These are phyloP conservation scores for Lepeophtheirus salmonis DNA, from an alignment of 1,140 invertebrate genomes.

Conservation along the genomic window DNA sequence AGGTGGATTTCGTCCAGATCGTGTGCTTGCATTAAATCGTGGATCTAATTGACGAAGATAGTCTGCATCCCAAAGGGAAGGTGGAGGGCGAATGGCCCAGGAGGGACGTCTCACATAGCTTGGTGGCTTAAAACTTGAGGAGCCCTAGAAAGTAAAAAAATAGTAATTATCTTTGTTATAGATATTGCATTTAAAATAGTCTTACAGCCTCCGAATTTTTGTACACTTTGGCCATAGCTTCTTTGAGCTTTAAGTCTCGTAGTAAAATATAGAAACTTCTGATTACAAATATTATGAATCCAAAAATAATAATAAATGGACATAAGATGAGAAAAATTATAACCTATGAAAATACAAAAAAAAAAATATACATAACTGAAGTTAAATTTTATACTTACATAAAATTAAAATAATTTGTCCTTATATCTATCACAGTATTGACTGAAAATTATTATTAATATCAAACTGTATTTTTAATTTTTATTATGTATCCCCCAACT, in stretches of 20 bases:
- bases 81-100: neutral
- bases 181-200: neutral
- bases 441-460: too few species aligned
- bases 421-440: too few species aligned
- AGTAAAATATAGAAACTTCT: neutral
- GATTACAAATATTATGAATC: neutral
- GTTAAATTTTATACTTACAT: too few species aligned
- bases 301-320: neutral
- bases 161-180: neutral
- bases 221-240: neutral
- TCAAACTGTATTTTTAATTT: too few species aligned
- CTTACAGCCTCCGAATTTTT: neutral
- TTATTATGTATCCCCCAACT: too few species aligned
- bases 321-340: neutral
- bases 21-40: neutral
- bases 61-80: neutral
- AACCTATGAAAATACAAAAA: constrained; percentile 1
- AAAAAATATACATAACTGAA: neutral
- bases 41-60: neutral
- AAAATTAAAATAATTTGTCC: too few species aligned
- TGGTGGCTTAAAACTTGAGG: neutral
- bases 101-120: neutral
- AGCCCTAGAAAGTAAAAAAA: neutral
- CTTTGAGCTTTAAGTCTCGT: neutral
- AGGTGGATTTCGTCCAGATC: too few species aligned